Evolutionary conservation across 2,797 vertebrate species (phyloP), one percentile per base, ranked within the genome.

Genomic region (Cygnus olor): DNA sequence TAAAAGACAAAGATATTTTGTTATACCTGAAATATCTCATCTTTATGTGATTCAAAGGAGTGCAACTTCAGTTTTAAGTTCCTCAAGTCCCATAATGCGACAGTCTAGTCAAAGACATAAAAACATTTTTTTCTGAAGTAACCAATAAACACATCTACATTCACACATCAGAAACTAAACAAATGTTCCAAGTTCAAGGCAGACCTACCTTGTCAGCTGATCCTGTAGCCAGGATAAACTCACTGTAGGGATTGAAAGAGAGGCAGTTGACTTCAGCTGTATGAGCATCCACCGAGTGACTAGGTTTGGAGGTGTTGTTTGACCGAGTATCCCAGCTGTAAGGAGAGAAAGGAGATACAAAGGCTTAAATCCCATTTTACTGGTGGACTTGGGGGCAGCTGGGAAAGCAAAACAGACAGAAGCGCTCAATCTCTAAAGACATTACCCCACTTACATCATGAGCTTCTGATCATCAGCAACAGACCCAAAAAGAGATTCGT

Each of bases 1-100:
- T 9, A 66, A 80, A 80, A 79, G 6, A 27, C 4, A 63, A 71
- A 76, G 13, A 6, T 4, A 6, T n/a, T 18, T 38, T 89, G 34
- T 71, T 82, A 91, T 98, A 99, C 99, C 98, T 99, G 99, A 97
- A 99, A 99, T 98, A 99, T 99, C 98, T 99, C 99, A 92, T 99
- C 99, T 98, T 99, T 99, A 97, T 99, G 99, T 36, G 99, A 99
- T 95, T 99, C 99, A 97, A 99, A 99, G 2, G 99, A 99, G 97
- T 99, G 99, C 95, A 99, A 98, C 95, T 99, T 99, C 93, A 99
- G 97, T 93, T 99, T 99, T 84, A 99, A 96, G 96, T 99, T 99
- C 97, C 99, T 98, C 91, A 99, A 97, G 96, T 99, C 99, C 99
- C 99, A 99, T 28, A 99, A 98, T 64, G 99, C 99, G 95, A 99